Conservation (phyloP, 2,888 invertebrate species). For the Tricholauxania praeusta region DNA sequence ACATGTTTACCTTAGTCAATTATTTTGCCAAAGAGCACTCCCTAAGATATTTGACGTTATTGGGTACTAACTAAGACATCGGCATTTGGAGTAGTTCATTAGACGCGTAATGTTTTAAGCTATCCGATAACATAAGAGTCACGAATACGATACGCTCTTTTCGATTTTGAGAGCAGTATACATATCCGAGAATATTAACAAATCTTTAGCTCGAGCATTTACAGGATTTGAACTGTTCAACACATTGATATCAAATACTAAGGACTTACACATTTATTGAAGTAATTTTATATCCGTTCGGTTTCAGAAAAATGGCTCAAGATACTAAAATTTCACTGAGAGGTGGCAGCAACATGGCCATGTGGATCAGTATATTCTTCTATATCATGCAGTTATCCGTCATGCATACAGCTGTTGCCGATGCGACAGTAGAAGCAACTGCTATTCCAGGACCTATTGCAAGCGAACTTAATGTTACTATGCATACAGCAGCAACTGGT, state of each 20-base stretch:
- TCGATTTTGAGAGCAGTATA: too few species aligned
- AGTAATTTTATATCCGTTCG: background rate
- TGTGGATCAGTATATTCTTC: constrained; percentile 28
- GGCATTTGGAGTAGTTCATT: too few species aligned
- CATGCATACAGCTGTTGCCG: constrained; percentile 35
- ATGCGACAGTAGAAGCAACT: constrained; percentile 31
- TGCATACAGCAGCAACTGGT: background rate
- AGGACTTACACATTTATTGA: too few species aligned
- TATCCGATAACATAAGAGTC: too few species aligned
- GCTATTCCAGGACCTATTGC: constrained; percentile 34
- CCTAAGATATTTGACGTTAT: too few species aligned
- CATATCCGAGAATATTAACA: too few species aligned
- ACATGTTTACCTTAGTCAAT: background rate
- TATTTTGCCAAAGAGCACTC: background rate
- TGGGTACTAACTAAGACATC: too few species aligned
- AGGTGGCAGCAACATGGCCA: background rate
- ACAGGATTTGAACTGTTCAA: too few species aligned
- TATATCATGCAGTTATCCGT: constrained; percentile 36
- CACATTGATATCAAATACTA: too few species aligned
- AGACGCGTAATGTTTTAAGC: too few species aligned
- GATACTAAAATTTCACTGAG: constrained; percentile 38
- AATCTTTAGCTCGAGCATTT: too few species aligned
- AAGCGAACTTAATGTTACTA: constrained; percentile 22
- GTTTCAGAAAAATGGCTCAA: constrained; percentile 48
- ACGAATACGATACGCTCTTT: too few species aligned